Evolutionary conservation across 1,140 invertebrate species (phyloP).

Genomic region (Drosophila kanapiae): DNA sequence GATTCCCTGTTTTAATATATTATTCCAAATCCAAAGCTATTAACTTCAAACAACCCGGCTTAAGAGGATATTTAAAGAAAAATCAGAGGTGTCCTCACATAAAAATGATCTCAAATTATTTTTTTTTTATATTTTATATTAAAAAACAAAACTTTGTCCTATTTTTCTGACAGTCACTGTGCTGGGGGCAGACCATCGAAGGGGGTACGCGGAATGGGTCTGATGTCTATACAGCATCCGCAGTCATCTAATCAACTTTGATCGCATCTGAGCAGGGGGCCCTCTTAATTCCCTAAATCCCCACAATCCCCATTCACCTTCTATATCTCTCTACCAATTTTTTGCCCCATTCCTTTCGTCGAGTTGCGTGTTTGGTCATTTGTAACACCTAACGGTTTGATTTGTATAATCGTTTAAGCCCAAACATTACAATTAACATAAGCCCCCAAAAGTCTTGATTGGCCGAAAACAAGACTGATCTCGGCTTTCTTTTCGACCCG

Average conservation of each 20-base stretch:
- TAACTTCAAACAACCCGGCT: too few species aligned
- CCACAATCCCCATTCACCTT: not conserved
- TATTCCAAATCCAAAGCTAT: not conserved
- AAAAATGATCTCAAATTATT: not conserved
- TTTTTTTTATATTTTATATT: too few species aligned
- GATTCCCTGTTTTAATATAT: not conserved
- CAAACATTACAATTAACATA: conserved; percentile 72
- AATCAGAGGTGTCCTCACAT: too few species aligned
- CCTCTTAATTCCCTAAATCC: conserved; percentile 34
- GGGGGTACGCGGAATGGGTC: not conserved
- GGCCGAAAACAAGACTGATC: not conserved
- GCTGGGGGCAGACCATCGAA: too few species aligned
- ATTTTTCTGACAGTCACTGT: not conserved
- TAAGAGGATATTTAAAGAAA: too few species aligned
- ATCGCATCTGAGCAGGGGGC: conserved; percentile 43
- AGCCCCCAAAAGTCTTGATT: conserved; percentile 20
- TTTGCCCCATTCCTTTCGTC: not conserved
- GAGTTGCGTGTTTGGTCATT: conserved; percentile 70
- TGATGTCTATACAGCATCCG: conserved; percentile 57
- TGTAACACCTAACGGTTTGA: conserved; percentile 78
- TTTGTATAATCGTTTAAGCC: conserved; percentile 67
- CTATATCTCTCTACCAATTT: too few species aligned
- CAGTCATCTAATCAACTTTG: conserved; percentile 73
- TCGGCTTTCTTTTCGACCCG: not conserved
- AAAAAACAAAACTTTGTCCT: too few species aligned